phyloP scores from a whole-genome alignment of 2,113 vertebrate species.

The Psittacula cyanocephala region DNA sequence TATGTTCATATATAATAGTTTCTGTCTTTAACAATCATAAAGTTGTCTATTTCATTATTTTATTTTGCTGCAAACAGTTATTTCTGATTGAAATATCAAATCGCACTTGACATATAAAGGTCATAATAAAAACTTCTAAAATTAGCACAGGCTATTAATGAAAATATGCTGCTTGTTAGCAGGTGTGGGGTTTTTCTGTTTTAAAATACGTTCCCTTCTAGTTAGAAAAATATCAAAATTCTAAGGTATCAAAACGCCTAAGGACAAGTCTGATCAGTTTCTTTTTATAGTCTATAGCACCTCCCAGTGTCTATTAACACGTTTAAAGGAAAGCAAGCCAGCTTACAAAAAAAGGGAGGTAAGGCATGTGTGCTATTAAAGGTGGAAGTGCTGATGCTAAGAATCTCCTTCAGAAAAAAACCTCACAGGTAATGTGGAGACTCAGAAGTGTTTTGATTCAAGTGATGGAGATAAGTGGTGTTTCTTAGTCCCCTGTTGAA shows the following conservation, averaged over 20 bases:
- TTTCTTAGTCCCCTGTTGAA: not conserved
- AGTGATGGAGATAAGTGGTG: not conserved
- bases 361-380: not conserved
- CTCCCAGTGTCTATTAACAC: conserved; percentile 36
- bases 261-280: not conserved
- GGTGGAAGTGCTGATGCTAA: not conserved
- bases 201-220: not conserved
- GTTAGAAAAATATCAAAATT: not conserved
- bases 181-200: not conserved
- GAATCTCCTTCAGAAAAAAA: not conserved
- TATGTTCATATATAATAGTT: not conserved
- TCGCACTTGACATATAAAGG: not conserved
- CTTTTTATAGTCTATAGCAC: conserved; percentile 51
- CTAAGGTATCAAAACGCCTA: not conserved
- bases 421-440: not conserved
- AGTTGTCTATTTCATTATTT: not conserved
- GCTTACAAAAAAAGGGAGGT: not conserved
- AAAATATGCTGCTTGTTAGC: not conserved
- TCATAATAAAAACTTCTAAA: not conserved
- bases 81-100: not conserved
- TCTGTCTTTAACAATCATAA: not conserved
- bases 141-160: not conserved
- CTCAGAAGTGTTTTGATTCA: not conserved
- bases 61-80: not conserved
- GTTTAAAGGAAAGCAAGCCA: not conserved